Evolutionary conservation across 1,140 invertebrate species (phyloP).

Genomic region (Adelges cooleyi): DNA sequence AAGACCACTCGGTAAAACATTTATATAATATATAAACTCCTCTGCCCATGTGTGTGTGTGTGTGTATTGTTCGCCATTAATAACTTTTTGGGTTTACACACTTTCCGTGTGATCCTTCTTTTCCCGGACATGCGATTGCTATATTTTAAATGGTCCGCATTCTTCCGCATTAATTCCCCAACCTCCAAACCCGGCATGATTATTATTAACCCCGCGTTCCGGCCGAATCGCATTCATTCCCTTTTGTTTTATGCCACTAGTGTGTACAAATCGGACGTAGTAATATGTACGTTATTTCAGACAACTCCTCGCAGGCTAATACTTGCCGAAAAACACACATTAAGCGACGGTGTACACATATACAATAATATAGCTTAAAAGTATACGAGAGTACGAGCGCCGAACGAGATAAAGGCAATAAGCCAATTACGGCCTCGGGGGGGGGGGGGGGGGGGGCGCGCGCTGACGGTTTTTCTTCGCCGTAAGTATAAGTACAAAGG

Average conservation of each 20-base stretch:
- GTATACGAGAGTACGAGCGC: background rate
- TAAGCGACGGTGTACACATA: too few relatives aligned
- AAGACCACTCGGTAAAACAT: constrained; percentile 9
- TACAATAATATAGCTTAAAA: too few relatives aligned
- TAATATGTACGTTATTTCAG: background rate
- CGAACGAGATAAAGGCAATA: background rate
- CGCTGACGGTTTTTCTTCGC: too few relatives aligned
- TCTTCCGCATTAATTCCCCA: constrained; percentile 8
- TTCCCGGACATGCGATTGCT: background rate
- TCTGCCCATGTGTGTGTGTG: background rate
- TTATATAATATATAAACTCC: too few relatives aligned
- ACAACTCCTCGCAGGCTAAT: constrained; percentile 1
- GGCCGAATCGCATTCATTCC: too few relatives aligned
- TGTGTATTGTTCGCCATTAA: constrained; percentile 9
- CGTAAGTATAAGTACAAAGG: too few relatives aligned
- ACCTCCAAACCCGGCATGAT: too few relatives aligned
- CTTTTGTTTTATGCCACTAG: background rate
- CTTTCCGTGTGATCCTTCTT: background rate
- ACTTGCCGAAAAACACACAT: constrained; percentile 24
- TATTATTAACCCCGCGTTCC: background rate
- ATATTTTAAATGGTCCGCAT: background rate
- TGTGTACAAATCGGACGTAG: background rate
- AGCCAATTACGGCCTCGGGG: background rate
- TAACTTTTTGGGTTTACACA: constrained; percentile 17
- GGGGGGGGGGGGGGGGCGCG: too few relatives aligned